Percentiles rank a stretch among this genome's conserved stretches.
Conservation (phyloP, 2,888 invertebrate genomes). For the Drosophila diplacantha region DNA sequence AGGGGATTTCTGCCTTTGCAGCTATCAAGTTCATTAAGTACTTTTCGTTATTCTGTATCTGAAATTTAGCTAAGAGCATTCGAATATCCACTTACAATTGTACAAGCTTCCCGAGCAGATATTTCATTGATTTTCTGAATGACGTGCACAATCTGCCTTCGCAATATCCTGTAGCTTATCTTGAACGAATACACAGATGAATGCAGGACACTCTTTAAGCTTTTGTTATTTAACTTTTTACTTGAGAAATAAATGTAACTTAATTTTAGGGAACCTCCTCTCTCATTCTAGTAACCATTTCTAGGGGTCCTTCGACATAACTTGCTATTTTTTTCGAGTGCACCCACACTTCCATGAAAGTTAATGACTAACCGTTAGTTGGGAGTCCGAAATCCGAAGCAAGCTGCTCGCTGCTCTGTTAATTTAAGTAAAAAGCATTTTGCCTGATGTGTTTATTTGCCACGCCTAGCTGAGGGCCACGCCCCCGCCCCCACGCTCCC, state of each 20-base stretch:
- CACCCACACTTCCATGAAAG: conserved; percentile 29
- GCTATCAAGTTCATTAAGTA: conserved; percentile 10
- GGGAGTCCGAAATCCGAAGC: conserved; percentile 48
- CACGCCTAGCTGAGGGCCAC: conserved; percentile 51
- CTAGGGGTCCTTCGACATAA: background rate
- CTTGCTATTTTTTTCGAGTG: conserved; percentile 2
- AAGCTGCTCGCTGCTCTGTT: conserved; percentile 63
- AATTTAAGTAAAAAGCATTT: conserved; percentile 73
- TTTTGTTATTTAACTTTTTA: background rate
- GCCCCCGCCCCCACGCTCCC: conserved; percentile 5
- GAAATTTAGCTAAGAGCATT: conserved; percentile 42
- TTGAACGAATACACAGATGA: background rate
- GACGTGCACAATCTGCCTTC: background rate
- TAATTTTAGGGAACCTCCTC: background rate
- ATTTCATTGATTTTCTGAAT: conserved; percentile 52
- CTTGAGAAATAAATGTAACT: background rate
- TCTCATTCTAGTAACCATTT: background rate
- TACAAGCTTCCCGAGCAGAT: background rate
- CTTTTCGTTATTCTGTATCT: conserved; percentile 4
- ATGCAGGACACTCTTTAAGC: background rate
- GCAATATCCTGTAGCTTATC: background rate
- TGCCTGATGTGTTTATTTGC: conserved; percentile 71
- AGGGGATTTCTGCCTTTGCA: conserved; percentile 4
- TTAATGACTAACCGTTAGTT: conserved; percentile 62
- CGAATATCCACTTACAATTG: conserved; percentile 41